These are phyloP conservation scores for Odontophorus gujanensis DNA, from an alignment of 2,113 vertebrate species.

Conservation along the genomic window DNA sequence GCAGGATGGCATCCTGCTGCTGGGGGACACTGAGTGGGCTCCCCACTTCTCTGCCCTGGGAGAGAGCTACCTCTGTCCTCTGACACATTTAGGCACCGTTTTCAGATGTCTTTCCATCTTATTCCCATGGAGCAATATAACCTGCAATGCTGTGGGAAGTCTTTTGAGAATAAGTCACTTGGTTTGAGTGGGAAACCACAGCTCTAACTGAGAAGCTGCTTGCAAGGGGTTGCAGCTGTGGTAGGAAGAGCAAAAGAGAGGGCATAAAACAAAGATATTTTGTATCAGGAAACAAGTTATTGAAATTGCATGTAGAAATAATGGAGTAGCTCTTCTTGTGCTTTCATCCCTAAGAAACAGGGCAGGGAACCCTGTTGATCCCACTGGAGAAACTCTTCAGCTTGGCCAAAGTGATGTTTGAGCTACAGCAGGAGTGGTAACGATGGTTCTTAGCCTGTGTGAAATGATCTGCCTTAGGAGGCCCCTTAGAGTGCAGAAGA, in stretches of 20 bases:
- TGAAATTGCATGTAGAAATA: not conserved
- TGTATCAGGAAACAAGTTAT: not conserved
- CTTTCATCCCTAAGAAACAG: not conserved
- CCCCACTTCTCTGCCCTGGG: not conserved
- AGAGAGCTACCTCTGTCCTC: not conserved
- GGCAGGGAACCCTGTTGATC: not conserved
- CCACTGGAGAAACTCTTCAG: fast-evolving
- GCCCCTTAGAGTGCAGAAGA: not conserved
- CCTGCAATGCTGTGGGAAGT: fast-evolving
- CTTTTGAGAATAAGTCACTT: not conserved
- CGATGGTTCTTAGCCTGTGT: not conserved
- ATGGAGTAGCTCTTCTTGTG: not conserved
- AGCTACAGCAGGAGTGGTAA: not conserved
- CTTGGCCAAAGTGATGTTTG: not conserved
- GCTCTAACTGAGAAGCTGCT: not conserved
- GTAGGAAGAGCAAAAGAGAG: fast-evolving
- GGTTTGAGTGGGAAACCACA: not conserved
- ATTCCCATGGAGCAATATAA: fast-evolving
- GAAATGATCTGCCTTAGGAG: not conserved
- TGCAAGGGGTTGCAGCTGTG: fast-evolving
- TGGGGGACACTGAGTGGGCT: too few relatives aligned
- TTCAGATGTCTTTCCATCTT: fast-evolving
- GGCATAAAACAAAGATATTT: not conserved
- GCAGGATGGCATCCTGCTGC: not conserved
- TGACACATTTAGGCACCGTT: fast-evolving